These are phyloP conservation scores for Oncorhynchus clarkii DNA, from an alignment of 2,113 vertebrate genomes.

Conservation along the genomic window DNA sequence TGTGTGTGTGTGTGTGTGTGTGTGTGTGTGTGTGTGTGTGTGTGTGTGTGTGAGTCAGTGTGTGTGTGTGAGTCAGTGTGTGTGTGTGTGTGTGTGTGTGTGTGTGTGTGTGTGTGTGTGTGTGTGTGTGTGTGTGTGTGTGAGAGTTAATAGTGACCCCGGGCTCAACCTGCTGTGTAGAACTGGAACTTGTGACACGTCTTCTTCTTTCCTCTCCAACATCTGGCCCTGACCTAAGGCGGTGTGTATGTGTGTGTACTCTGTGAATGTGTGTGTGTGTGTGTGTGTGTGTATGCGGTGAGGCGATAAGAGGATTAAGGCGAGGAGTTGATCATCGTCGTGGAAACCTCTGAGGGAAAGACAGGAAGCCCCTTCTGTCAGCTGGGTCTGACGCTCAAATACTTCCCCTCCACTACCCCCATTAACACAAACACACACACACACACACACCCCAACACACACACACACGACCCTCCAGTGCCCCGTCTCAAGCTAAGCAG, in stretches of 20 bases:
- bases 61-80: background rate
- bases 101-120: background rate
- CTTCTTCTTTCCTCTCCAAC: background rate
- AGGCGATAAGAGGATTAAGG: conserved; percentile 61
- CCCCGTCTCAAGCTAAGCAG: conserved; percentile 70
- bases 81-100: background rate
- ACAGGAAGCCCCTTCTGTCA: conserved; percentile 75
- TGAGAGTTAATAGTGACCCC: background rate
- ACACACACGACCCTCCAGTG: conserved; percentile 48
- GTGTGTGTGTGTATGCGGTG: conserved; percentile 40
- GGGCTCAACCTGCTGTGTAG: background rate
- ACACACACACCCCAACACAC: background rate
- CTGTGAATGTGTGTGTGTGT: conserved; percentile 6
- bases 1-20: conserved; percentile 35
- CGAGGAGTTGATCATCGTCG: conserved; percentile 68
- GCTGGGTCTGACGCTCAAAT: conserved; percentile 55
- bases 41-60: conserved; percentile 21
- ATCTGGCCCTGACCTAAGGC: background rate
- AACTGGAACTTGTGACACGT: background rate
- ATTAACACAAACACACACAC: conserved; percentile 11
- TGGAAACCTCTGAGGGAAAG: conserved; percentile 67
- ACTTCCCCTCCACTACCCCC: conserved; percentile 64
- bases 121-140: background rate
- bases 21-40: conserved; percentile 7
- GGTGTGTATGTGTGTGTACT: conserved; percentile 1